Evolutionary conservation across 2,113 vertebrate species (phyloP).

Genomic region (Neotragus pygmaeus): DNA sequence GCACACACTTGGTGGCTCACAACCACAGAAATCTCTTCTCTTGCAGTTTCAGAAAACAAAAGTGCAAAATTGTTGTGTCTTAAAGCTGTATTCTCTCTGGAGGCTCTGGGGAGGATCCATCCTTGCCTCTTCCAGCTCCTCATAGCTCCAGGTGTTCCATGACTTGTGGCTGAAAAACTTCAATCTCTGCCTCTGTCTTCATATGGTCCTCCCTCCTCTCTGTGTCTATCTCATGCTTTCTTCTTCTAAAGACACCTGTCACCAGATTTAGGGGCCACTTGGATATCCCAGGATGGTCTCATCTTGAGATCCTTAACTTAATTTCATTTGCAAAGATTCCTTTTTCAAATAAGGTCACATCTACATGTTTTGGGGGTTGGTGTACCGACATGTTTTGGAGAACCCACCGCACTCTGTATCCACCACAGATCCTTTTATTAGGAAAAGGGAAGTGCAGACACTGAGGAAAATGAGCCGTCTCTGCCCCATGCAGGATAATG

Average conservation of each 20-base stretch:
- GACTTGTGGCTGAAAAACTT: background rate
- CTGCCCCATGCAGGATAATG: background rate
- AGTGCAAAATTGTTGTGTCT: background rate
- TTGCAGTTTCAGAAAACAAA: background rate
- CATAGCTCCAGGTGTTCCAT: accelerated
- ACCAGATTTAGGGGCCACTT: background rate
- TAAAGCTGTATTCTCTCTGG: background rate
- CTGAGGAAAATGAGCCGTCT: background rate
- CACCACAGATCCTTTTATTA: background rate
- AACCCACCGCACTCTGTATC: background rate
- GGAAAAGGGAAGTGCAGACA: background rate
- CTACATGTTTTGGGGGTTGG: background rate
- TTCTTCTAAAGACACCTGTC: background rate
- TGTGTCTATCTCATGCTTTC: background rate
- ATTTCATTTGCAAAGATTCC: background rate
- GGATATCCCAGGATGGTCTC: background rate
- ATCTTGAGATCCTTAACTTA: background rate
- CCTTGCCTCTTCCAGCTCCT: background rate
- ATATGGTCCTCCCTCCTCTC: background rate
- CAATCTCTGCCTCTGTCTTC: background rate
- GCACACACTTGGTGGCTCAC: background rate
- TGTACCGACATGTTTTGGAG: background rate
- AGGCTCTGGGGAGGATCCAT: background rate
- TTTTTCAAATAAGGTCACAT: background rate
- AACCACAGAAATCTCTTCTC: background rate